Evolutionary conservation across 2,113 vertebrate genomes (phyloP).

Genomic region (Caracal caracal): DNA sequence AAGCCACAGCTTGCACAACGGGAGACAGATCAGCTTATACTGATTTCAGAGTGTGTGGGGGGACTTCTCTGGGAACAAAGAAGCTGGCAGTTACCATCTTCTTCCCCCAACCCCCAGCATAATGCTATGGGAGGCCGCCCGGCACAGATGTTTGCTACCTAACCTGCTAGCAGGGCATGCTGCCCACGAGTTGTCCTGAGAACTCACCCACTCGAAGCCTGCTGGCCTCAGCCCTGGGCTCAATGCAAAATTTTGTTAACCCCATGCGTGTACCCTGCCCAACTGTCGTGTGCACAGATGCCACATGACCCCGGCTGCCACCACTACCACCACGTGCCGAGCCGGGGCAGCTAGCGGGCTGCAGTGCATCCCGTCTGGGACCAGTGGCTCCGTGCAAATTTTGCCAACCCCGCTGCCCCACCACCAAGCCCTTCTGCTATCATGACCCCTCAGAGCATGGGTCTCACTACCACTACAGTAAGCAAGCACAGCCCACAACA

Average conservation of each 20-base stretch:
- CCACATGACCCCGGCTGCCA: not conserved
- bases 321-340: not conserved
- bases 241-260: not conserved
- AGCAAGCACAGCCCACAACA: not conserved
- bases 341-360: not conserved
- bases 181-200: not conserved
- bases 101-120: not conserved
- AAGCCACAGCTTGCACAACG: not conserved
- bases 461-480: not conserved
- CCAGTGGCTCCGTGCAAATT: not conserved
- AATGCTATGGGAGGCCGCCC: not conserved
- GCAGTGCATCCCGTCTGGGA: not conserved
- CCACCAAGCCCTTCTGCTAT: not conserved
- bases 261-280: not conserved
- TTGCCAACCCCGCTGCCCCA: not conserved
- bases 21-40: not conserved
- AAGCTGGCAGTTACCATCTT: not conserved
- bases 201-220: not conserved
- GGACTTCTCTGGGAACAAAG: not conserved
- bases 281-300: not conserved
- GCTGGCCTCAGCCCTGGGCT: not conserved
- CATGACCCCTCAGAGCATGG: not conserved
- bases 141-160: not conserved
- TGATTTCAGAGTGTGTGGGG: not conserved
- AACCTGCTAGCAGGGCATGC: not conserved